Base-by-base conservation (phyloP, 1,140 invertebrate species). In the Penaeus indicus region DNA sequence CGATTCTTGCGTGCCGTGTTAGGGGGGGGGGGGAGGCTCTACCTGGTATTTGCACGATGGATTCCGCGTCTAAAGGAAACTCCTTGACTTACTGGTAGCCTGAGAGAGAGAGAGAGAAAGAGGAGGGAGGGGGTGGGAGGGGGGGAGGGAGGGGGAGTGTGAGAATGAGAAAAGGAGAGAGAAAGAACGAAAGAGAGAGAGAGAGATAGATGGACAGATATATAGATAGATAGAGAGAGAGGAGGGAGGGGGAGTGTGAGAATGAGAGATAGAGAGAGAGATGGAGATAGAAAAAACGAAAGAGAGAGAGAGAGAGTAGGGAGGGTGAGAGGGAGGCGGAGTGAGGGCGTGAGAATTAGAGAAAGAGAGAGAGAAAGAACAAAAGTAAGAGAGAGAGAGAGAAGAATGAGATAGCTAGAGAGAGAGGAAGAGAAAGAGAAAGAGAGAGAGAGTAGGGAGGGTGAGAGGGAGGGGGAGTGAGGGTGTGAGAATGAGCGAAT, bases 271-370 rank as follows among this genome's bases (percentile, higher is more conserved):
- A 64, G 63, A 64, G 75, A 78, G 75, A 78, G 75, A 78, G n/a
- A 21, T 16, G n/a, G 75, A 78, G 75, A 78, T 8, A 78, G 75
- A 78, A 21, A 78, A 21, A 78, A 21, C 8, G 75, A 78, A 21
- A 80, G 78, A 80, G 78, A 80, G 78, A 80, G 78, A 80, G 78
- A 80, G 78, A 80, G 78, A 80, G 38, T 38, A 80, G 78, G 47
- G 78, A 80, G 78, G 80, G 54, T 11, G 61, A 19, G 3, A 19
- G 54, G 80, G 25, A 60, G 80, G 80, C 22, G 80, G 27, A 60
- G 61, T 25, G 62, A 63, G 61, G 54, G n/a, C n/a, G n/a, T n/a
- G 64, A n/a, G 27, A 69, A 8, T 8, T 5, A 69, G n/a, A 32
- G 32, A 32, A 2, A 32, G 32, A 32, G 32, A 32, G 32, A 32